Percentiles rank a stretch among this genome's conserved stretches.
Evolutionary conservation across 1,140 invertebrate species (phyloP).

Genomic region (Scylla paramamosain): DNA sequence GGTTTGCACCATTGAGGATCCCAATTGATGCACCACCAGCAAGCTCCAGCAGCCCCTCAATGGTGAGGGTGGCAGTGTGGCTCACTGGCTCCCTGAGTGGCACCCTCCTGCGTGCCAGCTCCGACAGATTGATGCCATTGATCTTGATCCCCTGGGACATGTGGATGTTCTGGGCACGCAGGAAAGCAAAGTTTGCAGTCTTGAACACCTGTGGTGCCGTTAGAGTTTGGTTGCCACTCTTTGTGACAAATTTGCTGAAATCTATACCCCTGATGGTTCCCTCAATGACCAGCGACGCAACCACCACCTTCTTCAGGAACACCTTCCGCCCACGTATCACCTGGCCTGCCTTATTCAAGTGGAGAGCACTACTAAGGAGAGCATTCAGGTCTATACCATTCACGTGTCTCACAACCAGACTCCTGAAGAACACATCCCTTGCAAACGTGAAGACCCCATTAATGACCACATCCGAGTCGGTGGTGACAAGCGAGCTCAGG

Average conservation of each 20-base stretch:
- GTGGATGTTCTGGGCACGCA: constrained; percentile 22
- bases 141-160: constrained; percentile 21
- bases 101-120: background rate
- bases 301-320: background rate
- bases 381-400: constrained; percentile 46
- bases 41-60: constrained; percentile 55
- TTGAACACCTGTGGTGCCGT: constrained; percentile 46
- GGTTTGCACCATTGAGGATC: constrained; percentile 24
- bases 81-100: constrained; percentile 2
- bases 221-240: constrained; percentile 46
- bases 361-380: constrained; percentile 17
- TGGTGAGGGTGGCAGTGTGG: constrained; percentile 25
- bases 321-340: constrained; percentile 46
- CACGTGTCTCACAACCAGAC: background rate
- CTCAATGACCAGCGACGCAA: background rate
- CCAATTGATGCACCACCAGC: constrained; percentile 18
- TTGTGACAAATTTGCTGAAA: constrained; percentile 65
- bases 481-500: constrained; percentile 16
- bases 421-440: background rate
- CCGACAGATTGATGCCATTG: constrained; percentile 57
- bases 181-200: constrained; percentile 1
- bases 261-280: constrained; percentile 53
- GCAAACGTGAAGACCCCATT: constrained; percentile 49
- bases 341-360: constrained; percentile 47
- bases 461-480: background rate